Percentiles rank a stretch among this genome's conserved stretches.
Conservation (phyloP, 2,113 vertebrate genomes). For the Cnemophilus loriae region DNA sequence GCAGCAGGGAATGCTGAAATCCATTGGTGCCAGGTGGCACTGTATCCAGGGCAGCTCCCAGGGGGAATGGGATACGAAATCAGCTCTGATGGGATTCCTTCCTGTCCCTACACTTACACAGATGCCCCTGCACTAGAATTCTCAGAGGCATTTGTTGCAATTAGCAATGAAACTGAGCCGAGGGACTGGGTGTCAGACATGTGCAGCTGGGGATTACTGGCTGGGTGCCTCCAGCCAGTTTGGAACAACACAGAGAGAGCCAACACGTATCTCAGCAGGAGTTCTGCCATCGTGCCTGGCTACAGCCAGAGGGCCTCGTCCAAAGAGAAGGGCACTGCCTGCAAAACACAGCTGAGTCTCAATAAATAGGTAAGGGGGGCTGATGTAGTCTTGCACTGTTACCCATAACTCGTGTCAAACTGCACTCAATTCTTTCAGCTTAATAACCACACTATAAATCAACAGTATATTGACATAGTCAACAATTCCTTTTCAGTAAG, state of each 20-base stretch:
- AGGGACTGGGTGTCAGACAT: not conserved
- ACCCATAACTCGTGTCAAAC: not conserved
- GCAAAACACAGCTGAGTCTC: not conserved
- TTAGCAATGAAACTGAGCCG: not conserved
- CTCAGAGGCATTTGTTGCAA: not conserved
- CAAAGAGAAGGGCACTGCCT: not conserved
- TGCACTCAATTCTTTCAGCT: not conserved
- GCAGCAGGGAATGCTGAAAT: not conserved
- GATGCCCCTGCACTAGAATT: not conserved
- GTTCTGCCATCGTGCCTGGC: not conserved
- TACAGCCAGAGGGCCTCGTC: not conserved
- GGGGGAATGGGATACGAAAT: rapidly evolving
- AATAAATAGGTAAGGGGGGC: not conserved
- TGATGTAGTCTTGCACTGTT: not conserved
- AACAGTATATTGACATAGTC: not conserved
- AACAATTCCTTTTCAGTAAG: not conserved
- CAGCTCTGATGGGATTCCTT: not conserved
- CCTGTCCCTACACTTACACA: not conserved
- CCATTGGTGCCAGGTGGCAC: not conserved
- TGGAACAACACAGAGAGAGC: not conserved
- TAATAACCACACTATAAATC: not conserved
- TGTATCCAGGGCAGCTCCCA: not conserved
- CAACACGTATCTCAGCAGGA: not conserved
- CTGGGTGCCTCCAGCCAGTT: not conserved
- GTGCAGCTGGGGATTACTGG: not conserved